phyloP scores from a whole-genome alignment of 2,113 vertebrate species.

The Aldabrachelys gigantea region DNA sequence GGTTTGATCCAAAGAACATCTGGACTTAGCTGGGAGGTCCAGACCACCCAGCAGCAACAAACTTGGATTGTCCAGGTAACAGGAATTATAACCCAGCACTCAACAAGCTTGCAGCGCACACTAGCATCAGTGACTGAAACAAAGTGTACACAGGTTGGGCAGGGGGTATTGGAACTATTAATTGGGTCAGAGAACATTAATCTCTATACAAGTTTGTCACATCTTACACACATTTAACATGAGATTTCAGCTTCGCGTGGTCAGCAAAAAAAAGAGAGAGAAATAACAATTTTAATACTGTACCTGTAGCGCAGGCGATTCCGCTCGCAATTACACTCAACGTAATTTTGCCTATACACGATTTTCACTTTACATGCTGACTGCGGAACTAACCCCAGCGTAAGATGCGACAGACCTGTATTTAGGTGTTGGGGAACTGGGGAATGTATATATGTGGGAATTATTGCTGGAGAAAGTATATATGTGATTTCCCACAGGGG shows the following conservation, averaged over 20 bases:
- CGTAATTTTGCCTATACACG: too few species aligned
- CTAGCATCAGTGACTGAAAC: too few species aligned
- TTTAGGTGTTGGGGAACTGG: neutral
- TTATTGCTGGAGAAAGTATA: neutral
- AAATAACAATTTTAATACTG: too few species aligned
- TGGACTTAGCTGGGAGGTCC: neutral
- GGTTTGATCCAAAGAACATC: neutral
- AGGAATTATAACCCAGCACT: neutral
- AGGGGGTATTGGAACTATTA: neutral
- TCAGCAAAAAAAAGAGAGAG: too few species aligned
- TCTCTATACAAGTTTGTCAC: neutral
- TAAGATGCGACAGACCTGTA: too few species aligned
- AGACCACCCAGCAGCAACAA: neutral
- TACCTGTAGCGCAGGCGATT: too few species aligned
- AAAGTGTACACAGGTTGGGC: neutral
- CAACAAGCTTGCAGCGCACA: neutral
- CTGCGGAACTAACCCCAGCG: too few species aligned
- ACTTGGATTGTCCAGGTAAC: neutral
- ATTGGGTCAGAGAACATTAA: neutral
- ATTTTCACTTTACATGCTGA: too few species aligned
- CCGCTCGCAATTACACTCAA: too few species aligned
- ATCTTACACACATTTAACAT: too few species aligned
- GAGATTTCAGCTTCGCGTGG: too few species aligned
- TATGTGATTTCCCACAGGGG: neutral
- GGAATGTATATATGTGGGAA: too few species aligned